phyloP scores from a whole-genome alignment of 1,140 invertebrate species.

The Drosophila biarmipes region DNA sequence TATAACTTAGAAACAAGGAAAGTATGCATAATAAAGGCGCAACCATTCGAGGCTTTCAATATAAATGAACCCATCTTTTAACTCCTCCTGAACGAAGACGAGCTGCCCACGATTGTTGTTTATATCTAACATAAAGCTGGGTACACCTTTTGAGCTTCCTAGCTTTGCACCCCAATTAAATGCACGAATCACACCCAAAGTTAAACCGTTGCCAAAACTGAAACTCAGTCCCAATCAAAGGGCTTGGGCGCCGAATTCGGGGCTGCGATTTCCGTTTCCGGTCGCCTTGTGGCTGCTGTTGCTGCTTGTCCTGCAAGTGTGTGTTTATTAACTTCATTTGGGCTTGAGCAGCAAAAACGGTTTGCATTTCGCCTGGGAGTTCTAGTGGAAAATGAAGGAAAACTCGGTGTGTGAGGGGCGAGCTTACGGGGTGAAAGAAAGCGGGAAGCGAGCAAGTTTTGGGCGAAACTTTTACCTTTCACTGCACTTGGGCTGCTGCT shows the following conservation, averaged over 20 bases:
- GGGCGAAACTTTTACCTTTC: conserved; percentile 40
- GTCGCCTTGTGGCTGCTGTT: conserved; percentile 21
- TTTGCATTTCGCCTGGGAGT: conserved; percentile 10
- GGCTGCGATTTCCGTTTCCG: conserved; percentile 1
- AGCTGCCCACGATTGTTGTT: too few species aligned
- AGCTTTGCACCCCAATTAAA: background rate
- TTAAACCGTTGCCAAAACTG: background rate
- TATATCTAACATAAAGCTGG: too few species aligned
- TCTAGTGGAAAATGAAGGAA: conserved; percentile 2
- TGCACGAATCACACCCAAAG: background rate
- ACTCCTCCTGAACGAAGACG: too few species aligned
- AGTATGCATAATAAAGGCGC: too few species aligned
- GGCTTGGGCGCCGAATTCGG: background rate
- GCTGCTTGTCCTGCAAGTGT: conserved; percentile 5
- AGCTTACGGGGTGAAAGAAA: conserved; percentile 17
- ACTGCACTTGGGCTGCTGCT: conserved; percentile 2
- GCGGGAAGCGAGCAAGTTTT: conserved; percentile 25
- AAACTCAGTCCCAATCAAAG: background rate
- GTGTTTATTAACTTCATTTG: conserved; percentile 49
- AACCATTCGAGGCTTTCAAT: too few species aligned
- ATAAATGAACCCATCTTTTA: too few species aligned
- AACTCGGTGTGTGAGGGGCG: conserved; percentile 29
- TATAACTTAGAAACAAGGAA: too few species aligned
- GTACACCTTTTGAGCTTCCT: background rate
- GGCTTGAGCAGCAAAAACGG: conserved; percentile 29